phyloP scores from a whole-genome alignment of 2,797 vertebrate species.

The Macropodus opercularis region DNA sequence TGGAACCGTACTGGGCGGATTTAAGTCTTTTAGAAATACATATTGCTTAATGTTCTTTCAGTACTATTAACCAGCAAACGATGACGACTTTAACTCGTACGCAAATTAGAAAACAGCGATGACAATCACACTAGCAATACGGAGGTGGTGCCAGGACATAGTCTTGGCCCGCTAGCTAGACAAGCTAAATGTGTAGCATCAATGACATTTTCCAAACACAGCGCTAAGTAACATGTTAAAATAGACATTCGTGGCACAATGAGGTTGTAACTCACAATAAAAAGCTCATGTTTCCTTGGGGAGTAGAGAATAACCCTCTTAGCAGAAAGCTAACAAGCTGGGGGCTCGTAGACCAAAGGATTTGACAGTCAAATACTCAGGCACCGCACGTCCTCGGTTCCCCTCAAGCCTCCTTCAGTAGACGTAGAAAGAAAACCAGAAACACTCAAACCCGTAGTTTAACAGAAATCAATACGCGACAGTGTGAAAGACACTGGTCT shows the following conservation, averaged over 20 bases:
- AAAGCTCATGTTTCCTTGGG: slow-evolving; percentile 82
- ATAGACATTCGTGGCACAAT: background rate
- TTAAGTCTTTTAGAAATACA: fast-evolving
- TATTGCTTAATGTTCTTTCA: fast-evolving
- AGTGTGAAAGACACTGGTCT: background rate
- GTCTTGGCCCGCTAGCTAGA: slow-evolving; percentile 58
- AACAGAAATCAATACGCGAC: background rate
- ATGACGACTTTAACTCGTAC: fast-evolving
- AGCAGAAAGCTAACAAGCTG: slow-evolving; percentile 36
- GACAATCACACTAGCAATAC: background rate
- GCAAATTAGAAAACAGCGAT: background rate
- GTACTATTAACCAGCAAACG: fast-evolving
- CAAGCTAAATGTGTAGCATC: slow-evolving; percentile 1
- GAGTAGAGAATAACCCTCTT: slow-evolving; percentile 31
- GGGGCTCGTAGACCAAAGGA: slow-evolving; percentile 28
- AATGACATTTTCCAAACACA: background rate
- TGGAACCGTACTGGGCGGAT: fast-evolving
- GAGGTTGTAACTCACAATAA: slow-evolving; percentile 79
- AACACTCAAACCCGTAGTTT: background rate
- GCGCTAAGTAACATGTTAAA: background rate
- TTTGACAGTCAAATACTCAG: slow-evolving; percentile 39
- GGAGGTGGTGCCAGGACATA: slow-evolving; percentile 56
- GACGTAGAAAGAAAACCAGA: background rate
- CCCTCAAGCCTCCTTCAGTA: slow-evolving; percentile 5
- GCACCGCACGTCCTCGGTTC: slow-evolving; percentile 23